Conservation (phyloP, 1,140 invertebrate species). For the Calliphora vicina region DNA sequence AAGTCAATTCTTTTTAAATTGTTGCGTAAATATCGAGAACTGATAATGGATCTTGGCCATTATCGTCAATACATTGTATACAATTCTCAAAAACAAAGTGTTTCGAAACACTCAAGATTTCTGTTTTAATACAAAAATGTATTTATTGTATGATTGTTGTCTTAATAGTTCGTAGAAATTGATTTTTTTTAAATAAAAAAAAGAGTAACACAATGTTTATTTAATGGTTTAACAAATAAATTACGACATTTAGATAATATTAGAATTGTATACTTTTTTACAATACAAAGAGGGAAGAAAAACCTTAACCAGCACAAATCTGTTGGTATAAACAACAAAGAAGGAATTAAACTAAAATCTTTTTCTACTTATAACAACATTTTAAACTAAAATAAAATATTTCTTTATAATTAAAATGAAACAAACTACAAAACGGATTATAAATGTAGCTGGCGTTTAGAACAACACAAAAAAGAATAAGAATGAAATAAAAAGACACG, state of each 20-base stretch:
- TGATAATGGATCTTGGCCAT: conserved; percentile 30
- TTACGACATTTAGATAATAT: conserved; percentile 6
- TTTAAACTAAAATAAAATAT: not conserved
- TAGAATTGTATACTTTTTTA: not conserved
- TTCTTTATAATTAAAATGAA: not conserved
- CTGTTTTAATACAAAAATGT: not conserved
- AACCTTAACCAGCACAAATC: not conserved
- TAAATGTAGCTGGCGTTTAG: not conserved
- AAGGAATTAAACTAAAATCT: not conserved
- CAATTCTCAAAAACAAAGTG: not conserved
- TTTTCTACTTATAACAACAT: too few relatives aligned
- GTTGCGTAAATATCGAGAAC: conserved; percentile 20
- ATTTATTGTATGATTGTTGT: not conserved
- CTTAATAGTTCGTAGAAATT: conserved; percentile 16
- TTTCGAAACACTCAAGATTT: not conserved
- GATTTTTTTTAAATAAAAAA: not conserved
- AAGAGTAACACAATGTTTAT: not conserved
- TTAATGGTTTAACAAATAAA: conserved; percentile 22
- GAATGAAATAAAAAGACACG: not conserved
- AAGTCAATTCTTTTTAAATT: conserved; percentile 26
- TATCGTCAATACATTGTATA: conserved; percentile 8
- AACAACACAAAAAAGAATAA: not conserved
- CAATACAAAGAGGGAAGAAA: not conserved
- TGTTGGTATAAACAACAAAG: not conserved
- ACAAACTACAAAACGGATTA: not conserved